These are phyloP conservation scores for Drosophila basisetae DNA, from an alignment of 2,888 invertebrate genomes.

Conservation along the genomic window DNA sequence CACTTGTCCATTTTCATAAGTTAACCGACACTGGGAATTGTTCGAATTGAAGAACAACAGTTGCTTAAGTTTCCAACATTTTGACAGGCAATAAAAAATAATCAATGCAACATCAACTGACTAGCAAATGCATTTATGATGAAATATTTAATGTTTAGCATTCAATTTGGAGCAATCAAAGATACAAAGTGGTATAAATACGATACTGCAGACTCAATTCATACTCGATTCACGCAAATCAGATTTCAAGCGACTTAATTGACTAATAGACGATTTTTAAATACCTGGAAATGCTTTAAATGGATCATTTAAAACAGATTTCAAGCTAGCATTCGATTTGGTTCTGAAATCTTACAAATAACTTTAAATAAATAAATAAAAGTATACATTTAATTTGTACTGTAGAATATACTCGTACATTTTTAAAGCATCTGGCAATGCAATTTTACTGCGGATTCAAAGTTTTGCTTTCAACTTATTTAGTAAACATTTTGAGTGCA, in stretches of 20 bases:
- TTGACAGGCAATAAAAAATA: slow-evolving; percentile 47
- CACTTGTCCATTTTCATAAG: slow-evolving; percentile 71
- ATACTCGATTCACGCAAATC: background rate
- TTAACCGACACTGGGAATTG: slow-evolving; percentile 72
- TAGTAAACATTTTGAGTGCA: slow-evolving; percentile 2
- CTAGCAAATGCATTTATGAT: background rate
- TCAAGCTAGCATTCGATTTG: background rate
- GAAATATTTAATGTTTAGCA: background rate
- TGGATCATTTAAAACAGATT: background rate
- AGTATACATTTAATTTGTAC: too few species aligned
- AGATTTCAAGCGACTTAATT: slow-evolving; percentile 1
- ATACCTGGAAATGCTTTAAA: background rate
- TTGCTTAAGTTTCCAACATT: background rate
- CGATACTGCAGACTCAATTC: background rate
- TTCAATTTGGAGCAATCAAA: background rate
- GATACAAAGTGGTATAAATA: background rate
- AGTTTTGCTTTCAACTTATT: slow-evolving; percentile 15
- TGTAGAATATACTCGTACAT: background rate
- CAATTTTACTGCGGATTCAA: slow-evolving; percentile 15
- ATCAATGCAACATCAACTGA: slow-evolving; percentile 34
- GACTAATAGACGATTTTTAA: background rate
- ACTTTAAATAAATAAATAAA: slow-evolving; percentile 1
- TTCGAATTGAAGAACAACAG: background rate
- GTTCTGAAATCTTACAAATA: background rate
- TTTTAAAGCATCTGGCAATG: slow-evolving; percentile 11